These are phyloP conservation scores for Eremobia ochroleuca DNA, from an alignment of 2,888 invertebrate species.

Conservation along the genomic window DNA sequence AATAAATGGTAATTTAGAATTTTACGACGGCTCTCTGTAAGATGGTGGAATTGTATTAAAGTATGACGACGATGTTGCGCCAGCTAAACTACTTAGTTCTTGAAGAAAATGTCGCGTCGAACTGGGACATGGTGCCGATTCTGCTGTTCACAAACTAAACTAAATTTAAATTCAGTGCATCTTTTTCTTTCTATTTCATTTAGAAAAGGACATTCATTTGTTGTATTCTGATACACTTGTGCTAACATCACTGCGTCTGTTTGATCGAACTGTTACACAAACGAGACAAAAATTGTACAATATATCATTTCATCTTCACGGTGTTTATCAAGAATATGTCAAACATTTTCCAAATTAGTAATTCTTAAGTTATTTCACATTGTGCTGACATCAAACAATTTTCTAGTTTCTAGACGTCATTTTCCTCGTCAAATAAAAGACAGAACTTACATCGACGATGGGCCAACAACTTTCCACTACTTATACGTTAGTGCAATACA, in stretches of 20 bases:
- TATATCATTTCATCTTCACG: no score
- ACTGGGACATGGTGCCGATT: conserved; percentile 82
- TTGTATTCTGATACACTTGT: conserved; percentile 76
- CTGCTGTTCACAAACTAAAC: no score
- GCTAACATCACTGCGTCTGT: conserved; percentile 68
- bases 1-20: conserved; percentile 71
- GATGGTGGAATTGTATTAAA: conserved; percentile 80
- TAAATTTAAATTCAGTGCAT: no score
- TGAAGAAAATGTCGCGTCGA: conserved; percentile 73
- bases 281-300: background rate
- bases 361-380: background rate
- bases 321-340: background rate
- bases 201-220: no score
- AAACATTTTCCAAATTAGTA: no score
- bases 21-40: conserved; percentile 71
- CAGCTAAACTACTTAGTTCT: conserved; percentile 79
- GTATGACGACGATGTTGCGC: conserved; percentile 82
- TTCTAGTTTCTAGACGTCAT: conserved; percentile 1
- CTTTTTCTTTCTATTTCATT: no score
- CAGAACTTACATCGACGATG: conserved; percentile 33
- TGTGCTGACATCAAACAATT: background rate
- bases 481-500: conserved; percentile 46
- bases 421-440: conserved; percentile 26
- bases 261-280: conserved; percentile 57
- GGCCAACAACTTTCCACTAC: conserved; percentile 52